Evolutionary conservation across 2,113 vertebrate genomes (phyloP).

Genomic region (Stigmatopora argus): DNA sequence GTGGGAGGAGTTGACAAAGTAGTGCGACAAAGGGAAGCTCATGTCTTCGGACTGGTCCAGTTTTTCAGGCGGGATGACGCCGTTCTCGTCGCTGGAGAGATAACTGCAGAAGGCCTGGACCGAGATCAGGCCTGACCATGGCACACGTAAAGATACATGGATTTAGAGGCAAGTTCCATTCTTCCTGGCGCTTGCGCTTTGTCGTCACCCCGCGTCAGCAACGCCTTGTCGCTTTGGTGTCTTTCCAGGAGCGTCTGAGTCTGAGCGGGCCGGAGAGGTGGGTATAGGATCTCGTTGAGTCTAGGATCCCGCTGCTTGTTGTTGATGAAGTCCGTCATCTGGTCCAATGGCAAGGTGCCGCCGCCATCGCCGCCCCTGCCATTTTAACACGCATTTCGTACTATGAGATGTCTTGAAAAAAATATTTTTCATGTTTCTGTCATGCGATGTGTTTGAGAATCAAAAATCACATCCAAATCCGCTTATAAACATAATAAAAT

Average conservation of each 20-base stretch:
- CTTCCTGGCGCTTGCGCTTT: constrained; percentile 9
- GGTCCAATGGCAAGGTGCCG: constrained; percentile 80
- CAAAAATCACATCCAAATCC: too few species aligned
- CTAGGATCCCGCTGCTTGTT: constrained; percentile 89
- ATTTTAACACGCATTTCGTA: too few species aligned
- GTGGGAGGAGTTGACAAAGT: constrained; percentile 97
- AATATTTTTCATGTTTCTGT: neutral
- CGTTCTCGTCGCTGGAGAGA: constrained; percentile 92
- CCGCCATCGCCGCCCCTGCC: constrained; percentile 80
- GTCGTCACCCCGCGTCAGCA: constrained; percentile 80
- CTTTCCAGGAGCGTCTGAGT: constrained; percentile 86
- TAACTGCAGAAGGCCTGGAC: constrained; percentile 88
- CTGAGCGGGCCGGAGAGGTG: constrained; percentile 88
- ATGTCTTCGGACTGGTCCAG: constrained; percentile 98
- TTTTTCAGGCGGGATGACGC: constrained; percentile 92
- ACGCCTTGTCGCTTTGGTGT: constrained; percentile 78
- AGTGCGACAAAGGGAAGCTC: constrained; percentile 92
- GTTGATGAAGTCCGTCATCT: constrained; percentile 97
- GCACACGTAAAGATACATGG: constrained; percentile 13
- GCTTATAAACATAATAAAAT: too few species aligned
- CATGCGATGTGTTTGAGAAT: neutral
- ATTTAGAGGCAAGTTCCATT: neutral
- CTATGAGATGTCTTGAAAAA: too few species aligned
- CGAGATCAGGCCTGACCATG: constrained; percentile 79
- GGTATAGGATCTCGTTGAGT: constrained; percentile 94